These are phyloP conservation scores for Brachionus calyciflorus DNA, from an alignment of 1,140 invertebrate species.

Conservation along the genomic window DNA sequence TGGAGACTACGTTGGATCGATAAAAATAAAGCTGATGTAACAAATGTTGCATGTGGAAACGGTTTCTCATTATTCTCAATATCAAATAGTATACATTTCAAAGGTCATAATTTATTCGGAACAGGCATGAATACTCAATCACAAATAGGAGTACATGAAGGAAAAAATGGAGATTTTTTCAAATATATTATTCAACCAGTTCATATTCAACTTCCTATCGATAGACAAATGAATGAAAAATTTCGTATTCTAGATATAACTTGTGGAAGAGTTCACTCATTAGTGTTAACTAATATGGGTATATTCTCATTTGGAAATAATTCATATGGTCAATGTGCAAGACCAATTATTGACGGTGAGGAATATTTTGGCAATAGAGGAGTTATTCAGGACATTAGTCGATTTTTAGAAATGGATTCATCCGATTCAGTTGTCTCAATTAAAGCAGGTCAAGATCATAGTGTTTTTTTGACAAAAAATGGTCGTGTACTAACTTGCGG, in stretches of 20 bases:
- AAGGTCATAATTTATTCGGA: conserved; percentile 72
- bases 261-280: conserved; percentile 80
- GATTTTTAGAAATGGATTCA: conserved; percentile 33
- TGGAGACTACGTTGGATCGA: conserved; percentile 52
- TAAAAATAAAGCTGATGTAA: conserved; percentile 60
- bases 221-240: conserved; percentile 28
- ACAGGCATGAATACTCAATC: conserved; percentile 86
- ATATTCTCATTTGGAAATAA: conserved; percentile 85
- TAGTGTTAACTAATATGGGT: conserved; percentile 70
- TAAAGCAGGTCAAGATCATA: conserved; percentile 81
- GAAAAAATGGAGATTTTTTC: conserved; percentile 57
- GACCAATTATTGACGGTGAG: conserved; percentile 75
- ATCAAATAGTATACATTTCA: conserved; percentile 54
- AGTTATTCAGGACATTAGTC: conserved; percentile 38
- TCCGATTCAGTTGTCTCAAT: conserved; percentile 61
- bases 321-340: conserved; percentile 86
- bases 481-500: conserved; percentile 84
- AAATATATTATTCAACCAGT: conserved; percentile 72
- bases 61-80: conserved; percentile 82
- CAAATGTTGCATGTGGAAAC: conserved; percentile 77
- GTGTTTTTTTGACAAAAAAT: conserved; percentile 74
- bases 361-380: conserved; percentile 63
- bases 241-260: conserved; percentile 66
- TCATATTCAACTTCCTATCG: conserved; percentile 72
- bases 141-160: conserved; percentile 71